These are phyloP conservation scores for Cerastis rubricosa DNA, from an alignment of 2,888 invertebrate species.

Conservation along the genomic window DNA sequence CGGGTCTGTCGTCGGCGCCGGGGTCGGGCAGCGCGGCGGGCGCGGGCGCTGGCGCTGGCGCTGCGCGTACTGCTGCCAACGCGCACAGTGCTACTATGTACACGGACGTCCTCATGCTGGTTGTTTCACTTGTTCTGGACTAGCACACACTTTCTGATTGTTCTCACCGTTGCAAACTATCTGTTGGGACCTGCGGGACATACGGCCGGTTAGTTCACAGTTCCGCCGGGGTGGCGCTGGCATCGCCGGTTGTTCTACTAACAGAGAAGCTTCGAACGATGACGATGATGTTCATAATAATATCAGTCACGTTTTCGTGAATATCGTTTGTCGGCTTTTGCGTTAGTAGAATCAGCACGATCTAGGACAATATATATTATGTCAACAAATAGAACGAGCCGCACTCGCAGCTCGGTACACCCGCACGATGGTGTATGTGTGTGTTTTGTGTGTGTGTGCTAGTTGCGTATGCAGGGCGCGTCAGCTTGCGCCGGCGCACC, in stretches of 20 bases:
- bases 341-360: neutral
- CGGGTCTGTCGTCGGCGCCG: conserved; percentile 82
- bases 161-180: conserved; percentile 70
- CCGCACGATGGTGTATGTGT: conserved; percentile 48
- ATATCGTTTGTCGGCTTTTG: conserved; percentile 2
- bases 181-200: conserved; percentile 69
- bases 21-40: conserved; percentile 76
- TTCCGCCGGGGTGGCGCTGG: neutral
- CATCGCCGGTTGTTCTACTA: neutral
- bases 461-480: conserved; percentile 61
- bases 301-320: neutral
- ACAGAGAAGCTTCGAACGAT: neutral
- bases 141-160: conserved; percentile 38
- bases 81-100: conserved; percentile 74
- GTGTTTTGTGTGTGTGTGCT: conserved; percentile 23
- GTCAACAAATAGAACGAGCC: neutral
- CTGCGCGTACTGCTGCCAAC: conserved; percentile 67
- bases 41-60: conserved; percentile 74
- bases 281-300: neutral
- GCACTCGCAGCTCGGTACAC: conserved; percentile 33
- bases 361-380: neutral
- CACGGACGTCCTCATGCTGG: conserved; percentile 77
- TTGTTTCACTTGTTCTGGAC: conserved; percentile 31
- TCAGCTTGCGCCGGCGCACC: conserved; percentile 21
- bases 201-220: conserved; percentile 29